Evolutionary conservation across 2,797 vertebrate species (phyloP), one percentile per base, ranked within the genome.

Genomic region (Poliocrania exsul): DNA sequence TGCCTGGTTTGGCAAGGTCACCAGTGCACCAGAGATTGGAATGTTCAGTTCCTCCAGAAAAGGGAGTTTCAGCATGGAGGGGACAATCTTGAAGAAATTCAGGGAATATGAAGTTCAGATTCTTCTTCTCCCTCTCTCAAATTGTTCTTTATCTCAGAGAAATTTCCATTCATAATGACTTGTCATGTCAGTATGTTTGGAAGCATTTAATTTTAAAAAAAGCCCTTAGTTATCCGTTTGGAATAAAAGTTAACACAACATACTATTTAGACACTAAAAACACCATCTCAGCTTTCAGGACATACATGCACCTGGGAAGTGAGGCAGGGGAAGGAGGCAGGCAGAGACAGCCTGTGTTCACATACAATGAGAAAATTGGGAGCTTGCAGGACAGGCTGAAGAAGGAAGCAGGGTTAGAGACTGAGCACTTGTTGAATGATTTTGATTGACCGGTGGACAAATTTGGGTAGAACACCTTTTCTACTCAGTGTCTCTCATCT

Each of bases 351-450:
- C 2, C 29, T 12, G 2, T 9, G 20, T 13, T 37, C 21, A 40
- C 10, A 17, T 11, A 67, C 6, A 13, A 50, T 16, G 15, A 37
- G 11, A 42, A 84, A 53, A 38, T 5, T 2, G 11, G 24, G 28
- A 80, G 12, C 0, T 0, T 24, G 56, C 31, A 73, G 44, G 7
- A 74, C 17, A 74, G 44, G 28, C 12, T 7, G 16, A 38, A 62
- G 53, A 74, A 72, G 11, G 33, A 74, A 23, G 5, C 7, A 47
- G 18, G 3, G 16, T 49, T 53, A 54, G 29, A 80, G 25, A 40
- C 24, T 51, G 28, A 86, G 42, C 13, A n/a, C 46, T 46, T 77
- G 16, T 42, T 62, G 46, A 91, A 58, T 24, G 17, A 74, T n/a
- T 71, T 66, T 60, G 35, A 74, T 8, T 60, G 38, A 77, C 9